These are phyloP conservation scores for Guaruba guarouba DNA, from an alignment of 2,113 vertebrate genomes.

Conservation along the genomic window DNA sequence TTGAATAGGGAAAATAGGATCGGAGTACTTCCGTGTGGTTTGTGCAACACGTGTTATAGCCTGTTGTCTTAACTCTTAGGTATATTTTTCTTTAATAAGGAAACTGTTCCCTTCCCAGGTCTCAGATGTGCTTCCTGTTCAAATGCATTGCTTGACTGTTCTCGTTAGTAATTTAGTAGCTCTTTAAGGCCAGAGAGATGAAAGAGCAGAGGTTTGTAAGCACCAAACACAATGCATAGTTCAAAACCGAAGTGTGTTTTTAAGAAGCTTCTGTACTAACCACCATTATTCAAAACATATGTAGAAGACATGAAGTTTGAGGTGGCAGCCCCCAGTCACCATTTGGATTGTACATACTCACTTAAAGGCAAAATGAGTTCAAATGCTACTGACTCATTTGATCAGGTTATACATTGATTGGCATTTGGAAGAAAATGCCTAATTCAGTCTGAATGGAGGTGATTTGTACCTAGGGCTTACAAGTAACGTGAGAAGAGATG, in stretches of 20 bases:
- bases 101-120: neutral
- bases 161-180: neutral
- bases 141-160: neutral
- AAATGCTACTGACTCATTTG: neutral
- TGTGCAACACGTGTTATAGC: neutral
- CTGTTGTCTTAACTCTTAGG: neutral
- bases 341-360: neutral
- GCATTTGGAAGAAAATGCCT: neutral
- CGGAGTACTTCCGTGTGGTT: neutral
- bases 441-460: neutral
- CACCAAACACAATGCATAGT: neutral
- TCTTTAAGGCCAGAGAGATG: neutral
- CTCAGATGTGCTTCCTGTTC: neutral
- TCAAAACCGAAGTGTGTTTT: neutral
- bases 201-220: neutral
- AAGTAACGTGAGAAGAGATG: neutral
- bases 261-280: neutral
- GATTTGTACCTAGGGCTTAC: neutral
- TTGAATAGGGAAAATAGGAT: neutral
- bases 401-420: neutral
- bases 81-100: neutral
- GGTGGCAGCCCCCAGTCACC: neutral
- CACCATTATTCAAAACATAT: neutral
- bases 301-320: neutral
- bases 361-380: neutral